Evolutionary conservation across 2,888 invertebrate species (phyloP).

Genomic region (Fabriciana adippe): DNA sequence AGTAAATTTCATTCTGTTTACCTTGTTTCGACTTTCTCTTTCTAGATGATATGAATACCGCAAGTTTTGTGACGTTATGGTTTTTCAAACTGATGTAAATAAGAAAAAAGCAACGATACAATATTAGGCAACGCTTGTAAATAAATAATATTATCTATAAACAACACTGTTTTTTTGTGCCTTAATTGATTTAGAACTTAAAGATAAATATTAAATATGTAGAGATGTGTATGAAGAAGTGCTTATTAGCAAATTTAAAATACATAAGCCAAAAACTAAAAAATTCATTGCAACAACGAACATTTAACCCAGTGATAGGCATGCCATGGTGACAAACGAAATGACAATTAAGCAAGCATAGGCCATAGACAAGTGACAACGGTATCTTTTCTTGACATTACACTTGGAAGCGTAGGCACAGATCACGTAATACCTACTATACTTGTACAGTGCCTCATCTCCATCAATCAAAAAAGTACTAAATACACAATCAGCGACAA

Average conservation of each 20-base stretch:
- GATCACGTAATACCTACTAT: too few relatives aligned
- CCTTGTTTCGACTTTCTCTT: constrained; percentile 62
- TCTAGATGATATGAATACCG: constrained; percentile 60
- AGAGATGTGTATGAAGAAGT: constrained; percentile 25
- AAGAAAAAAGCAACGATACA: constrained; percentile 22
- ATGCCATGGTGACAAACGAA: constrained; percentile 36
- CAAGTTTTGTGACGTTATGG: constrained; percentile 66
- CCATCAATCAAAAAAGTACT: too few relatives aligned
- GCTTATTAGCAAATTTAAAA: constrained; percentile 31
- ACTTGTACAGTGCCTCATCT: too few relatives aligned
- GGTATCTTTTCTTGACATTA: too few relatives aligned
- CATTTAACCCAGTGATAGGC: constrained; percentile 29
- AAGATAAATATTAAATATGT: constrained; percentile 20
- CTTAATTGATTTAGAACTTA: constrained; percentile 25
- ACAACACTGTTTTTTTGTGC: constrained; percentile 21
- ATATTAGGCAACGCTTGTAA: constrained; percentile 31
- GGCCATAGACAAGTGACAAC: background rate
- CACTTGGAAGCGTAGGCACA: too few relatives aligned
- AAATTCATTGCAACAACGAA: constrained; percentile 35
- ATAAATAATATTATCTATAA: constrained; percentile 27
- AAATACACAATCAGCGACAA: too few relatives aligned
- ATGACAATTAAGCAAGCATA: constrained; percentile 17
- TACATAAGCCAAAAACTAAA: constrained; percentile 37
- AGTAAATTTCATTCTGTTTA: constrained; percentile 36
- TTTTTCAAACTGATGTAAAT: constrained; percentile 27